Base-by-base conservation (phyloP, 2,797 vertebrate species). In the Picus viridis region DNA sequence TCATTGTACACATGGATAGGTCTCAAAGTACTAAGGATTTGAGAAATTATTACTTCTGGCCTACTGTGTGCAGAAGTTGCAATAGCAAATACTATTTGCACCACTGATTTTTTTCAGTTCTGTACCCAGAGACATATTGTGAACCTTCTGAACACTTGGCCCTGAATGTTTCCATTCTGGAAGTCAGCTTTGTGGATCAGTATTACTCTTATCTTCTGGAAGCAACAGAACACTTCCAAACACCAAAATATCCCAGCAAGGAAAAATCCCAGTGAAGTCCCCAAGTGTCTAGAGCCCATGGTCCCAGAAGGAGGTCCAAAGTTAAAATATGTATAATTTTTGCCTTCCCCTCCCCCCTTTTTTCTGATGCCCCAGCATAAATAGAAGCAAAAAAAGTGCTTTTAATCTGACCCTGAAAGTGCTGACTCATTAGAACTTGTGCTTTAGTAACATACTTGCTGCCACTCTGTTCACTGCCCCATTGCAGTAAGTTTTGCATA, bases 401-500 rank as follows among this genome's bases (percentile, higher is more conserved):
- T 81, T 89, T 58, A 83, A 41, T 77, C 34, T 83, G 67, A 29
- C 29, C 39, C 70, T 76, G 53, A 51, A 89, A 91, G 58, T 70
- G 68, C 53, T 68, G 70, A 67, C 23, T 78, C 49, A 26, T 81
- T 80, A 77, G 13, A 89, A 76, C 73, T 89, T 87, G 78, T 88
- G n/a, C 41, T 69, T 77, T 58, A 24, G n/a, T 80, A n/a, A 30
- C 22, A 2, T 54, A 27, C 78, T 36, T 34, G 12, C 32, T 17
- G 70, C 19, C 27, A 10, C 0, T 0, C 83, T 7, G 2, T 69
- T 94, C 70, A 22, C 22, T 47, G 49, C 79, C 43, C n/a, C 2
- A 0, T 20, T 91, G 59, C 70, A 74, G 12, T 63, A n/a, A 56
- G 6, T 26, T 71, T 59, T 63, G 81, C 77, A 59, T 74, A 56